Base-by-base conservation (phyloP, 2,113 vertebrate genomes). In the Callospermophilus lateralis region DNA sequence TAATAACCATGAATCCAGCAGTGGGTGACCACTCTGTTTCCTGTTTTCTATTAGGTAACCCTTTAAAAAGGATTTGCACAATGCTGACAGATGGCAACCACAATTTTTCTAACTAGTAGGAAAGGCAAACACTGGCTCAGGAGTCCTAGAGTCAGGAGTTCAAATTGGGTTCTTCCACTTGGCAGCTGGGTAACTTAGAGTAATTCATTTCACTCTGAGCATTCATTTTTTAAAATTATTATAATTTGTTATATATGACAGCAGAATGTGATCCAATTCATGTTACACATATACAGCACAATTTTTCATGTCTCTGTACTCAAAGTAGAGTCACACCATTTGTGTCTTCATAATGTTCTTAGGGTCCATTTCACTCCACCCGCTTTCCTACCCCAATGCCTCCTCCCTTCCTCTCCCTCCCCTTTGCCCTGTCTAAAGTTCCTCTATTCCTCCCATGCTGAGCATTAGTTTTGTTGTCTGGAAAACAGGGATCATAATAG, bases 381-480 rank as follows among this genome's bases (percentile, higher is more conserved):
- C 2, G 2, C 48, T 13, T 51, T 51, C 48, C 48, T 51, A 48
- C 48, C 12, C 48, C 48, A 11, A 51, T 51, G 12, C 48, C 48
- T 3, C 12, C 12, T 51, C 12, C 48, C 48, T 51, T 51, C 48
- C 12, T 13, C 48, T 51, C 48, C 48, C 48, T 51, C 3, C 12
- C 48, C 48, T 51, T 51, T 51, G 48, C 48, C 48, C 48, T 51
- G 12, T 51, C 48, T 51, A 51, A 51, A 51, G 48, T 51, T 51
- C 12, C 10, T 51, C 48, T 51, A 13, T 51, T 51, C 48, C 48
- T 51, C 48, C 48, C 12, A 12, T 51, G 48, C 70, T 89, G 74
- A 81, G 51, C 34, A 76, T 92, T 74, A 55, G 22, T 19, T 96
- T 63, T 72, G 85, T 55, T 72, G 81, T 68, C 83, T 95, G 26